Conservation (phyloP, 30 jellyfish, hydroid and myxozoan species). For the Hydra vulgaris region DNA sequence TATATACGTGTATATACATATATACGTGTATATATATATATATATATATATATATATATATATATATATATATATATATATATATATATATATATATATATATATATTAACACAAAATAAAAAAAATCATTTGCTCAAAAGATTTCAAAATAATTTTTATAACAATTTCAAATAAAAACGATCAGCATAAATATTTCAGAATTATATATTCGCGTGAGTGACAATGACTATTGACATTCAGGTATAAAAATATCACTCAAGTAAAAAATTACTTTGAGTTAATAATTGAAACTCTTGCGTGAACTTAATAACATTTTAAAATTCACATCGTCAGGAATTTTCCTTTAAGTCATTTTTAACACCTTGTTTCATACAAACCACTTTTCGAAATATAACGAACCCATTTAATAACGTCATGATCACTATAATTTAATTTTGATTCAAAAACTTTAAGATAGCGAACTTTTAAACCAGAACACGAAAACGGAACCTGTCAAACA, state of each 20-base stretch:
- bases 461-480: conserved; percentile 96
- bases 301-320: too few species aligned
- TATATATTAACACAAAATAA: too few species aligned
- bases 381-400: conserved; percentile 92
- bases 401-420: conserved; percentile 98
- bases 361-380: conserved; percentile 92
- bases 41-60: too few species aligned
- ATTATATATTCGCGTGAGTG: neutral
- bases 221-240: neutral
- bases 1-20: too few species aligned
- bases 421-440: conserved; percentile 93
- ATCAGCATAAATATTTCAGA: neutral
- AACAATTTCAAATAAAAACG: neutral
- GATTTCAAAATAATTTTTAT: neutral
- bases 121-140: neutral
- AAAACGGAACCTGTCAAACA: conserved; percentile 73
- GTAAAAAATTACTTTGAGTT: neutral
- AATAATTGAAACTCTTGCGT: too few species aligned
- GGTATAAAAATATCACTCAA: neutral
- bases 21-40: too few species aligned
- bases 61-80: too few species aligned
- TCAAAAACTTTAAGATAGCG: conserved; percentile 93
- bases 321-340: too few species aligned
- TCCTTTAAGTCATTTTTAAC: conserved; percentile 38
- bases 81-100: too few species aligned